These are phyloP conservation scores for Spea bombifrons DNA, from an alignment of 2,113 vertebrate genomes.

Conservation along the genomic window DNA sequence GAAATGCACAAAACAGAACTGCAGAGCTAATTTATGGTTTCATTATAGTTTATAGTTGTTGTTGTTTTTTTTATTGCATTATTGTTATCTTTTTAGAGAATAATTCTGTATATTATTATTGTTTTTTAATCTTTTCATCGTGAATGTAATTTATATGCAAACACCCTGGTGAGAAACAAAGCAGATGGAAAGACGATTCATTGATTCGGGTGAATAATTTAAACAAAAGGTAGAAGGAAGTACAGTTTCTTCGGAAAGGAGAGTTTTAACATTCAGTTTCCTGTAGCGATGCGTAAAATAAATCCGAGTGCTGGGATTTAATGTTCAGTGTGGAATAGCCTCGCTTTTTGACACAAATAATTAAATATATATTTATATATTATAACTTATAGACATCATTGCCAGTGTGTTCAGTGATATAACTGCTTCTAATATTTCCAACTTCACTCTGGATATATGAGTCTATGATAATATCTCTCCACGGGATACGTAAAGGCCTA, in stretches of 20 bases:
- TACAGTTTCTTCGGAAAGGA: constrained; percentile 36
- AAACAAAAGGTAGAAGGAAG: constrained; percentile 27
- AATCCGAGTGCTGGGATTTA: constrained; percentile 35
- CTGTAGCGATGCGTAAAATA: constrained; percentile 38
- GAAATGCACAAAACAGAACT: not conserved
- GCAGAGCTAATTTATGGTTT: constrained; percentile 13
- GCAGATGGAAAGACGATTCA: constrained; percentile 45
- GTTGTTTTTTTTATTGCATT: constrained; percentile 19
- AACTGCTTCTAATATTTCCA: constrained; percentile 29
- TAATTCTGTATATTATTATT: not conserved
- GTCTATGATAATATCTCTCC: constrained; percentile 35
- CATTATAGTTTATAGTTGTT: constrained; percentile 12
- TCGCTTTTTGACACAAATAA: constrained; percentile 30
- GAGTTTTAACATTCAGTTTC: constrained; percentile 45
- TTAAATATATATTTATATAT: constrained; percentile 32
- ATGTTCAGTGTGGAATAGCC: constrained; percentile 25
- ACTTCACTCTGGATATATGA: constrained; percentile 32
- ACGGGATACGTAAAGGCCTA: constrained; percentile 11
- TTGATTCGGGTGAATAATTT: constrained; percentile 45
- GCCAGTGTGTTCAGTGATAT: constrained; percentile 34
- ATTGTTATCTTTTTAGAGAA: constrained; percentile 8
- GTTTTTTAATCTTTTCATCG: constrained; percentile 21
- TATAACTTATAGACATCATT: constrained; percentile 5
- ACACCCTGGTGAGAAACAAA: constrained; percentile 39
- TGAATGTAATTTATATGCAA: constrained; percentile 42